Evolutionary conservation across 2,797 vertebrate genomes (phyloP).

Genomic region (Sandelia bainsii): DNA sequence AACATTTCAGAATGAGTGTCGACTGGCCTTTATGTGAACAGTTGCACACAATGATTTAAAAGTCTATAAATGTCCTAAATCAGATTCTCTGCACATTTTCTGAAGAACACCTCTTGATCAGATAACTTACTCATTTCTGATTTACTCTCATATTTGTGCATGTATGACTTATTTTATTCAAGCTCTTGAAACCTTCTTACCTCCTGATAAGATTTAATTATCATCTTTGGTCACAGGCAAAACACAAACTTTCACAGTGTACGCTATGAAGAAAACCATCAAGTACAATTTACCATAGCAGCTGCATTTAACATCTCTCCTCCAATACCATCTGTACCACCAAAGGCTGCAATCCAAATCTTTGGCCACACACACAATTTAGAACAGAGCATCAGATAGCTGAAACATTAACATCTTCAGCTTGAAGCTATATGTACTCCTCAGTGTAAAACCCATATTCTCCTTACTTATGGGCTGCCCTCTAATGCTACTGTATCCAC

Average conservation of each 20-base stretch:
- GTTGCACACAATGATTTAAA: conserved; percentile 31
- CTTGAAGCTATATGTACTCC: conserved; percentile 51
- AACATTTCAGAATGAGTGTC: conserved; percentile 15
- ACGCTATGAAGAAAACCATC: conserved; percentile 19
- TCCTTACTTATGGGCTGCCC: conserved; percentile 49
- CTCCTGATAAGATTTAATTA: conserved; percentile 25
- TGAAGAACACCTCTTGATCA: not conserved
- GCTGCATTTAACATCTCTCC: conserved; percentile 39
- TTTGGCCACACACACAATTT: conserved; percentile 45
- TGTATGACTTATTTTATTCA: conserved; percentile 10
- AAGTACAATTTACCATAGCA: conserved; percentile 49
- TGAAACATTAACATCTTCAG: conserved; percentile 10
- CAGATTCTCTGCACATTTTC: conserved; percentile 37
- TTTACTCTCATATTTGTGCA: conserved; percentile 4
- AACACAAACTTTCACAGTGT: conserved; percentile 31
- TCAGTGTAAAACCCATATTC: conserved; percentile 57
- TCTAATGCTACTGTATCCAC: conserved; percentile 78
- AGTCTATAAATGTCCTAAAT: conserved; percentile 25
- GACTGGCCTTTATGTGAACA: conserved; percentile 10
- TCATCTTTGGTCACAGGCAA: conserved; percentile 17
- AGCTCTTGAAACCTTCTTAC: not conserved
- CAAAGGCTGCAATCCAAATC: conserved; percentile 15
- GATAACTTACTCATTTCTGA: conserved; percentile 6
- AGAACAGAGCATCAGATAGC: conserved; percentile 29
- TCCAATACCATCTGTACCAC: conserved; percentile 46